Evolutionary conservation across 2,888 invertebrate species (phyloP), one percentile per base, ranked within the genome.

Genomic region (Hydroisotoma schaefferi): DNA sequence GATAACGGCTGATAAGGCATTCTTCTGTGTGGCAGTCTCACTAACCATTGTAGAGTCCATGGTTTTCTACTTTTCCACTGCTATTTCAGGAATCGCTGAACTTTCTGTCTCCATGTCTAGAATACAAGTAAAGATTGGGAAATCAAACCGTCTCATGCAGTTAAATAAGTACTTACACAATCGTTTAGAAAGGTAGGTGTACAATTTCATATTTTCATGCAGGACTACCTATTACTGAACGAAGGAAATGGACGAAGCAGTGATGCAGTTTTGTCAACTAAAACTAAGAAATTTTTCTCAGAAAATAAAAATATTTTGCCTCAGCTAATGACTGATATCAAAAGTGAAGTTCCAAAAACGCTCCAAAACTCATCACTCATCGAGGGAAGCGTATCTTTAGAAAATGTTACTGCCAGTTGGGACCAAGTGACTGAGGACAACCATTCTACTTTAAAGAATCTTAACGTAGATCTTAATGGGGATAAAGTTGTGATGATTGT

Each of bases 401-500:
- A 40, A 40, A 40, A 40, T 5, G 40, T 23, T 23, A 33, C 18
- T 20, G 33, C 52, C 23, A 70, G 71, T 38, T 67, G 67, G 67
- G n/a, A n/a, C n/a, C n/a, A n/a, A n/a, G n/a, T n/a, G n/a, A 6
- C 26, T 6, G 23, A 23, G 2, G 23, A 22, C 1, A 57, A 65
- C 5, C 43, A 38, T 6, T 43, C 55, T 25, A 86, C 87, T 0
- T 79, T 89, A 18, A 82, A 82, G 1, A 81, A 86, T 67, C 78
- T 88, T 0, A 85, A 82, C 63, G 78, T 89, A 55, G 81, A 81
- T 0, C 82, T 85, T 23, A 82, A 82, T 67, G 84, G 84, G 6
- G 84, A 84, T 66, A 83, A 82, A 70, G 75, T 85, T 26, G 80
- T 80, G 5, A 58, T 62, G 74, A 78, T 74, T 22, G 64, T 73